Conservation (phyloP, 2,888 invertebrate genomes). For the Venustoraphidia nigricollis region DNA sequence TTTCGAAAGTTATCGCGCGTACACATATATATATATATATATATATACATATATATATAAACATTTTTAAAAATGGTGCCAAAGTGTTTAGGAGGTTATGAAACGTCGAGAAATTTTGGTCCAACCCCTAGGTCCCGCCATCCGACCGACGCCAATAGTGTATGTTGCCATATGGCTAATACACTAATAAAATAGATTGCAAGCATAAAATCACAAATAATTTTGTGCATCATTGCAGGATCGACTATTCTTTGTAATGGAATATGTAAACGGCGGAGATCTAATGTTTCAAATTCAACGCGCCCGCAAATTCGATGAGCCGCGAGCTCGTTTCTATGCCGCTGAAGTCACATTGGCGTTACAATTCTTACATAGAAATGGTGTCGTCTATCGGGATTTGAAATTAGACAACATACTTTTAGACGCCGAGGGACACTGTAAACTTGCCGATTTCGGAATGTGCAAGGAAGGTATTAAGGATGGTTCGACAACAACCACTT, state of each 20-base stretch:
- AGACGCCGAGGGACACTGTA: conserved; percentile 90
- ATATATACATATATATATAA: too few relatives aligned
- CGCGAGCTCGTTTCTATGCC: conserved; percentile 89
- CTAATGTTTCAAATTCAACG: conserved; percentile 99
- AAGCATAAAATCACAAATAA: not conserved
- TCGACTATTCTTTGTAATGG: conserved; percentile 97
- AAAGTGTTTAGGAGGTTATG: too few relatives aligned
- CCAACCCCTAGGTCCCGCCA: too few relatives aligned
- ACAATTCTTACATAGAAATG: conserved; percentile 91
- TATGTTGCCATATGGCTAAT: conserved; percentile 1
- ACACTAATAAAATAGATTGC: too few relatives aligned
- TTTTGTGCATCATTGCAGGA: conserved; percentile 33
- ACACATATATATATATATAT: too few relatives aligned
- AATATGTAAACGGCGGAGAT: conserved; percentile 97
- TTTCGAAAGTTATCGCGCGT: too few relatives aligned
- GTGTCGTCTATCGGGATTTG: conserved; percentile 96
- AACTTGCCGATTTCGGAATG: conserved; percentile 94
- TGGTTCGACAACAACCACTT: conserved; percentile 83
- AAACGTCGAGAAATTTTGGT: too few relatives aligned
- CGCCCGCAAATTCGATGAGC: conserved; percentile 94
- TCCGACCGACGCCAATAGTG: too few relatives aligned
- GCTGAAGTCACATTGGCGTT: conserved; percentile 96
- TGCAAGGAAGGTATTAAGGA: conserved; percentile 91
- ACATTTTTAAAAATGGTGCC: too few relatives aligned
- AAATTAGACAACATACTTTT: conserved; percentile 97